Base-by-base conservation (phyloP, 2,113 vertebrate genomes). In the Hemiprocne comata region DNA sequence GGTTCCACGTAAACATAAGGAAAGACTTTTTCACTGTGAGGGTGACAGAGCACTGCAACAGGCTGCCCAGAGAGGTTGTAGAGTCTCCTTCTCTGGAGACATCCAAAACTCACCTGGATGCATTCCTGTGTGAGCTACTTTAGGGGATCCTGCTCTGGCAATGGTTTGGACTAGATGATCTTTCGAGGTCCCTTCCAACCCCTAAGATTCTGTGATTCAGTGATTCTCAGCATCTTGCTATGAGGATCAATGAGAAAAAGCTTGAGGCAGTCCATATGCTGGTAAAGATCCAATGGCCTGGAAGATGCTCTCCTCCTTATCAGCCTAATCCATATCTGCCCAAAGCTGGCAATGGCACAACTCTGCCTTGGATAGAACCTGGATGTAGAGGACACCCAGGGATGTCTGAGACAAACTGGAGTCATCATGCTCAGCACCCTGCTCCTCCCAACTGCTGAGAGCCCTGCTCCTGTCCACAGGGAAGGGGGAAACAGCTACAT, bases 381-480 rank as follows among this genome's bases (percentile, higher is more conserved):
- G n/a, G 24, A 16, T 0, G 0, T 70, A 38, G 20, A 74, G 55
- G 20, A 44, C 20, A 17, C 69, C 26, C 9, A 38, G 36, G 24
- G n/a, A 28, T 38, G 14, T 34, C n/a, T 87, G 21, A 13, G 8
- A 87, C 24, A 75, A 29, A 28, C 12, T 64, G 1, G 26, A 71
- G 21, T 16, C 58, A 53, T 17, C 4, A 13, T 29, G 29, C 24
- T 60, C 28, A 75, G 17, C 69, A 40, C 28, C 12, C 46, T 65
- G 10, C 14, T 66, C 10, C 40, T 87, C 34, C 20, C 33, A 65
- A 6, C 6, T 0, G 1, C 72, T 54, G 17, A 78, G 7, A 87
- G 2, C 4, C 9, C 8, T 0, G 1, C 26, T 75, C 11, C 34
- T 80, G 20, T 51, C 46, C 1, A 0, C 46, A 75, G 9, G 53